phyloP scores from a whole-genome alignment of 92 coral and sea anemone genomes.

The Parazoanthus swiftii region DNA sequence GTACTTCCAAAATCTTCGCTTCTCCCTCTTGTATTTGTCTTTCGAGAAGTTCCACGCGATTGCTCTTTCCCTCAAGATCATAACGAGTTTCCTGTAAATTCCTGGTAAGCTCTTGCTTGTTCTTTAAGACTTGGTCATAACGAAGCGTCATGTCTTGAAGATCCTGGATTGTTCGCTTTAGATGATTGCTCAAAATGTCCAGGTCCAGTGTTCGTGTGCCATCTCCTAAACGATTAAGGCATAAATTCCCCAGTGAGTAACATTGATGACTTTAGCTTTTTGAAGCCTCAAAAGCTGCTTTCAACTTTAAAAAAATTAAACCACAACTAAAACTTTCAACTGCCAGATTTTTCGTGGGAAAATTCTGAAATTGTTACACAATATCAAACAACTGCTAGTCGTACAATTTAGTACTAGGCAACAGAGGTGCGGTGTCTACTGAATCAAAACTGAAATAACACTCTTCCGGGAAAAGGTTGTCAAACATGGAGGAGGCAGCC shows the following conservation, averaged over 20 bases:
- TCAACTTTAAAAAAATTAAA: neutral
- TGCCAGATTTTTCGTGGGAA: neutral
- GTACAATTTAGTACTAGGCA: neutral
- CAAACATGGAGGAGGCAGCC: neutral
- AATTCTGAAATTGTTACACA: neutral
- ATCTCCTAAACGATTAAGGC: constrained; percentile 37
- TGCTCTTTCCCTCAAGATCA: constrained; percentile 62
- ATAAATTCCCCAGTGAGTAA: neutral
- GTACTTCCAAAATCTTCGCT: constrained; percentile 59
- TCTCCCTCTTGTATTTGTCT: constrained; percentile 62
- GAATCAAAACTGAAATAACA: constrained; percentile 33
- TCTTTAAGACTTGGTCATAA: constrained; percentile 71
- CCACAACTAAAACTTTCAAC: neutral
- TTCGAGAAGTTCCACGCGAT: constrained; percentile 69
- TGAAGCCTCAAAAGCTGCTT: neutral
- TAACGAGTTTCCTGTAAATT: constrained; percentile 56
- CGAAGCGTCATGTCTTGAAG: constrained; percentile 79
- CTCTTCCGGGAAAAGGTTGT: neutral
- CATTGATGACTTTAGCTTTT: neutral
- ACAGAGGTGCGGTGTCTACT: neutral
- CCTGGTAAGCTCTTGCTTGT: constrained; percentile 63
- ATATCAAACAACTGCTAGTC: neutral
- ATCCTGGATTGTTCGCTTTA: constrained; percentile 71
- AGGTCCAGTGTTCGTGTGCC: constrained; percentile 60
- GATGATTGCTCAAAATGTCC: constrained; percentile 79